Evolutionary conservation across 2,888 invertebrate genomes (phyloP), one percentile per base, ranked within the genome.

Genomic region (Ectemnius continuus): DNA sequence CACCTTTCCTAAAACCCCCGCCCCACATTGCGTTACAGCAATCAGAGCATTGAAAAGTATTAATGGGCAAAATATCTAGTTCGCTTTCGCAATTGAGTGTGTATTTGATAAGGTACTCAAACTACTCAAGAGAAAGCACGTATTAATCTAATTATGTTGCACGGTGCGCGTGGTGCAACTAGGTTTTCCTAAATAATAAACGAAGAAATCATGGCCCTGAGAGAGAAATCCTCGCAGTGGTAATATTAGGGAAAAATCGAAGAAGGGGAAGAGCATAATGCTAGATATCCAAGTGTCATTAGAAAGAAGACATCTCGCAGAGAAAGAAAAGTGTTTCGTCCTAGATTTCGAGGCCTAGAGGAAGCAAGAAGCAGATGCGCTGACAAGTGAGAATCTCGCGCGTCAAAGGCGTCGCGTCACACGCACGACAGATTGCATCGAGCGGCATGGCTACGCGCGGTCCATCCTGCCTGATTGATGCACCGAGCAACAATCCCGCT

Each of bases 361-460:
- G 3, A 23, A 23, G 23, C 73, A 86, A 84, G 84, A 86, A 84
- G 84, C 89, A 89, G 89, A 88, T 89, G 89, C 84, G 88, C 88
- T 89, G 89, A 89, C 89, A 88, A 88, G 89, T 87, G 86, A 86
- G 86, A 89, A 85, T 87, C 84, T 23, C 23, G 23, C 23, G 85
- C 84, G 80, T 83, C 82, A 84, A 86, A 87, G 84, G 84, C 84
- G 85, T 84, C 83, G 85, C 80, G 81, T 23, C 23, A 3, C 23
- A 23, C 23, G 23, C 84, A 84, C 86, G 86, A 86, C 88, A 89
- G 89, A 89, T 89, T 89, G 89, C 88, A 85, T 86, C 81, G 84
- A 23, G 23, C 23, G 23, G 23, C 23, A 23, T 23, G 23, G 23
- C 23, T 23, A n/a, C n/a, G 23, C 2, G 23, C 23, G 23, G 23